phyloP scores from a whole-genome alignment of 2,113 vertebrate species.

The Malurus alboscapulatus region DNA sequence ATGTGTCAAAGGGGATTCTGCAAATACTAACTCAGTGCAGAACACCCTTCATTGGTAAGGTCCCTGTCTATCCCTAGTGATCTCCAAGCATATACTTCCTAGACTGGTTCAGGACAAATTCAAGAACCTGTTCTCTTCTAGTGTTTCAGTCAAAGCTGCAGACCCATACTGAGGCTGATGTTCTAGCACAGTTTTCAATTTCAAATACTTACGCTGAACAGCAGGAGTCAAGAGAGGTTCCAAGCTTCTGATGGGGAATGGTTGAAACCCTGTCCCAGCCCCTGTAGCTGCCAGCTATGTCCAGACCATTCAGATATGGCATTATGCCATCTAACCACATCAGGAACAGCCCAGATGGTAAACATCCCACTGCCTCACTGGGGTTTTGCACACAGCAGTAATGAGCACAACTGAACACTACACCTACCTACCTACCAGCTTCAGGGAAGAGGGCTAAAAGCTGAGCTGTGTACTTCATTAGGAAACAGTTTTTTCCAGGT shows the following conservation, averaged over 20 bases:
- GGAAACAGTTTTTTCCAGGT: slow-evolving; percentile 24
- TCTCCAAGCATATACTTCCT: accelerated
- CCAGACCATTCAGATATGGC: background rate
- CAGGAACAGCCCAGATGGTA: background rate
- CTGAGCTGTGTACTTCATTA: background rate
- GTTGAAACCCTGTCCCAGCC: background rate
- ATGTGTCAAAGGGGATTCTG: background rate
- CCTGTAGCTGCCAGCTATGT: background rate
- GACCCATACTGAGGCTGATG: background rate
- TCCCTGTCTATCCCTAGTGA: background rate
- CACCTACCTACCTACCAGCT: background rate
- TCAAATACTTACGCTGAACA: background rate
- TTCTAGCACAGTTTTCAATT: background rate
- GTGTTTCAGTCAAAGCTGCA: background rate
- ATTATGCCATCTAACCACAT: accelerated
- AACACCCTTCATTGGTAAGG: background rate
- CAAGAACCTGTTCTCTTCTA: background rate
- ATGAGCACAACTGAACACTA: background rate
- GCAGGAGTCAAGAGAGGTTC: background rate
- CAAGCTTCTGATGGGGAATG: background rate
- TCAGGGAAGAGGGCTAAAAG: background rate
- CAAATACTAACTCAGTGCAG: background rate
- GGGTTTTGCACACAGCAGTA: background rate
- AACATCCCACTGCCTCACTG: background rate
- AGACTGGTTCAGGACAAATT: background rate